These are phyloP conservation scores for Monopis laevigella DNA, from an alignment of 2,888 invertebrate species.

Conservation along the genomic window DNA sequence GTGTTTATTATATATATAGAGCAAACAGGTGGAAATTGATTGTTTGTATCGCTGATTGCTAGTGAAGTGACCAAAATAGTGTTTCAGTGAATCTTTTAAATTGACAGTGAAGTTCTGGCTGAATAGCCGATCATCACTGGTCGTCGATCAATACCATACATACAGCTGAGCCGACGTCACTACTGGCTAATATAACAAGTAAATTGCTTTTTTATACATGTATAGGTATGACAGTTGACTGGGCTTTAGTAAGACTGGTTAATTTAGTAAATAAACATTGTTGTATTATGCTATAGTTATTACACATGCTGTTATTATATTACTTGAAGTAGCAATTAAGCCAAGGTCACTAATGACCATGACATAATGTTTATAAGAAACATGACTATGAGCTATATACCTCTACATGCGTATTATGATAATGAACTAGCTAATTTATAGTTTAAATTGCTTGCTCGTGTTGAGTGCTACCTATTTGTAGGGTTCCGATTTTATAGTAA, in stretches of 20 bases:
- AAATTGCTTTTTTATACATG: neutral
- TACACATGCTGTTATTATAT: too few species aligned
- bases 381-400: too few species aligned
- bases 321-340: too few species aligned
- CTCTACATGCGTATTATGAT: too few species aligned
- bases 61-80: slow-evolving; percentile 15
- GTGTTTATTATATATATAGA: neutral
- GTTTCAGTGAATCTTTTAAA: neutral
- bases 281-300: neutral
- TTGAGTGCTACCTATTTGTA: too few species aligned
- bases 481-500: too few species aligned
- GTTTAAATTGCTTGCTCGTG: too few species aligned
- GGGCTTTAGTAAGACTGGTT: neutral
- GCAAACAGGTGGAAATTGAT: slow-evolving; percentile 46
- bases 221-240: neutral
- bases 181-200: neutral
- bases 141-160: slow-evolving; percentile 1
- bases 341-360: too few species aligned
- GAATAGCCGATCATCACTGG: slow-evolving; percentile 1
- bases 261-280: neutral
- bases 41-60: slow-evolving; percentile 40
- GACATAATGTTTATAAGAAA: too few species aligned
- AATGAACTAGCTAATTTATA: too few species aligned
- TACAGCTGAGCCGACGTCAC: neutral
- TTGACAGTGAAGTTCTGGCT: slow-evolving; percentile 4